These are phyloP conservation scores for Tragelaphus strepsiceros DNA, from an alignment of 2,113 vertebrate genomes.

Conservation along the genomic window DNA sequence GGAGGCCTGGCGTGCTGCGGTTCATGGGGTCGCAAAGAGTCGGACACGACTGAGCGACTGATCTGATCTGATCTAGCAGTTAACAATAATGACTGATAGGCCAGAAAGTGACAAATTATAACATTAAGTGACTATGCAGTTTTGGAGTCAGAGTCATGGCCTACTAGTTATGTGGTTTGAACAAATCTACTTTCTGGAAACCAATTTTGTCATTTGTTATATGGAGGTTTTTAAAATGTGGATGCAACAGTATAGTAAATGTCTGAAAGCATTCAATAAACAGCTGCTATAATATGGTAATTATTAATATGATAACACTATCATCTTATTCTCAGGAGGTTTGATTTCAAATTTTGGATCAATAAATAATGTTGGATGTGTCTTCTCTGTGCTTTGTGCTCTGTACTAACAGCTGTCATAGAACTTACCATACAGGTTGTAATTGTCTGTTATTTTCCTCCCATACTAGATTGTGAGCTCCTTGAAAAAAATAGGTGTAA, in stretches of 20 bases:
- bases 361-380: background rate
- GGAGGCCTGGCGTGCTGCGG: no score
- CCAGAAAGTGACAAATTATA: background rate
- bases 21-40: no score
- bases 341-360: conserved; percentile 1
- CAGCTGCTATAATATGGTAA: background rate
- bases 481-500: background rate
- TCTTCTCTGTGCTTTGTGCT: background rate
- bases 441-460: background rate
- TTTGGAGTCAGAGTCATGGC: background rate
- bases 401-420: background rate
- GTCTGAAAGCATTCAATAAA: background rate
- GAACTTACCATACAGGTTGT: background rate
- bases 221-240: background rate
- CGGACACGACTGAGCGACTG: no score
- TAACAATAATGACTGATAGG: background rate
- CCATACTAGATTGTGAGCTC: background rate
- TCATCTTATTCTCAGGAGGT: background rate
- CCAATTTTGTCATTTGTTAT: background rate
- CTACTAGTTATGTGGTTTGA: background rate
- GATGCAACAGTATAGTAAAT: background rate
- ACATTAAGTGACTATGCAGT: background rate
- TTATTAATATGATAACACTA: background rate
- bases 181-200: background rate
- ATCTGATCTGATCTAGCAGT: background rate